Conservation (phyloP, 1,140 invertebrate genomes). For the Drosophila ogumai region DNA sequence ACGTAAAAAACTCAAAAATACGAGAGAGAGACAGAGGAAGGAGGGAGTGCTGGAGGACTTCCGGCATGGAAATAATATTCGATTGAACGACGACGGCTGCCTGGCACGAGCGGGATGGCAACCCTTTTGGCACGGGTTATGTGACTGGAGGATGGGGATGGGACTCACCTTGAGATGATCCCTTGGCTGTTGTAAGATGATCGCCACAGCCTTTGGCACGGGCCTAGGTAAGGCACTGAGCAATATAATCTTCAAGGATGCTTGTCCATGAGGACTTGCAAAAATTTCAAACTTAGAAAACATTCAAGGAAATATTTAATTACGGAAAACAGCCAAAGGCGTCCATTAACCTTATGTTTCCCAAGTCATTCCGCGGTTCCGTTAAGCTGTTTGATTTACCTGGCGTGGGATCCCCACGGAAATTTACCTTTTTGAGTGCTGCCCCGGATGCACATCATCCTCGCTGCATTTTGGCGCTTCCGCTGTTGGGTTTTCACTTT, state of each 20-base stretch:
- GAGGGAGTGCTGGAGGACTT: conserved; percentile 57
- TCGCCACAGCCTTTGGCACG: conserved; percentile 46
- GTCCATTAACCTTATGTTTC: conserved; percentile 19
- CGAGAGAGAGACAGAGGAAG: conserved; percentile 12
- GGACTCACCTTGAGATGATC: conserved; percentile 25
- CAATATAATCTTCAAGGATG: background rate
- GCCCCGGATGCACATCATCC: conserved; percentile 62
- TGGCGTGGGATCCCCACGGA: conserved; percentile 39
- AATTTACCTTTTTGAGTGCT: conserved; percentile 34
- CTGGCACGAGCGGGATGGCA: conserved; percentile 59
- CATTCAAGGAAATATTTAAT: background rate
- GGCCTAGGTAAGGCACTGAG: background rate
- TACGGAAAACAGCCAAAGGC: background rate
- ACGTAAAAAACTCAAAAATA: conserved; percentile 51
- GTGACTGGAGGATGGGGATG: conserved; percentile 2
- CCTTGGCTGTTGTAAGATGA: conserved; percentile 37
- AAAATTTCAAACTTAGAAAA: too few relatives aligned
- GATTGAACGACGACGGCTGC: conserved; percentile 36
- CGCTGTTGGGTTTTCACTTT: conserved; percentile 73
- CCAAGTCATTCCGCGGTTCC: conserved; percentile 21
- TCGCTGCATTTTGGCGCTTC: conserved; percentile 71
- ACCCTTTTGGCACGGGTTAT: conserved; percentile 66
- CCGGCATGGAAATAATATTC: conserved; percentile 43
- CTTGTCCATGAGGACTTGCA: background rate
- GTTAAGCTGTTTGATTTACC: conserved; percentile 62